Evolutionary conservation across 2,888 invertebrate genomes (phyloP).

Genomic region (Aquatica leii): DNA sequence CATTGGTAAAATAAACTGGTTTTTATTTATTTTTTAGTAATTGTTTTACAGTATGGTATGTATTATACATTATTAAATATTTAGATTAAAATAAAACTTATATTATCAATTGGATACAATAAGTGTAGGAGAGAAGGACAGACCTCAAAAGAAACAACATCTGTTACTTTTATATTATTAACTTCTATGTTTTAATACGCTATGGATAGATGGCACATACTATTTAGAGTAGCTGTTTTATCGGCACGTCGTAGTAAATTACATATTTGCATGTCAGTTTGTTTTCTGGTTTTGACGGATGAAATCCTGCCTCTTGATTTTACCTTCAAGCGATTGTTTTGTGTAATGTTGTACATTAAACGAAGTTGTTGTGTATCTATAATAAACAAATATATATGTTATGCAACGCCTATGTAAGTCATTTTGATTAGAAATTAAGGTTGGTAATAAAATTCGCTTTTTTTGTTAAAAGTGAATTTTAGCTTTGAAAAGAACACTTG

Average conservation of each 20-base stretch:
- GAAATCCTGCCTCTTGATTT: constrained; percentile 7
- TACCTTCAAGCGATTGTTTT: neutral
- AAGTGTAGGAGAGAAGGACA: too few species aligned
- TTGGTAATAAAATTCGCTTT: neutral
- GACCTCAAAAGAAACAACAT: neutral
- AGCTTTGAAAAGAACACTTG: neutral
- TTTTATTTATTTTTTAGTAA: too few species aligned
- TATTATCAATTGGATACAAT: too few species aligned
- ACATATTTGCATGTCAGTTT: constrained; percentile 10
- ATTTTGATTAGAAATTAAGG: constrained; percentile 11
- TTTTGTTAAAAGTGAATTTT: constrained; percentile 9
- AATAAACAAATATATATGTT: neutral
- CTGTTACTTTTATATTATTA: constrained; percentile 10
- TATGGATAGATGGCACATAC: constrained; percentile 3
- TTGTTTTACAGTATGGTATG: too few species aligned
- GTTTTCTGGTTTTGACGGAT: constrained; percentile 11
- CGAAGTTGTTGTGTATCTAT: constrained; percentile 9
- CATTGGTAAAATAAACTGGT: too few species aligned
- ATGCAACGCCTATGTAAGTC: neutral
- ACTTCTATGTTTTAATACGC: constrained; percentile 10
- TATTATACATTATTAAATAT: too few species aligned
- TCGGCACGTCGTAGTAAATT: constrained; percentile 2
- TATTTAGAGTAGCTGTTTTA: constrained; percentile 8
- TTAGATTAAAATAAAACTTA: too few species aligned
- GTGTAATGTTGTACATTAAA: constrained; percentile 1